These are phyloP conservation scores for Clarias magur DNA, from an alignment of 2,113 vertebrate species.

Conservation along the genomic window DNA sequence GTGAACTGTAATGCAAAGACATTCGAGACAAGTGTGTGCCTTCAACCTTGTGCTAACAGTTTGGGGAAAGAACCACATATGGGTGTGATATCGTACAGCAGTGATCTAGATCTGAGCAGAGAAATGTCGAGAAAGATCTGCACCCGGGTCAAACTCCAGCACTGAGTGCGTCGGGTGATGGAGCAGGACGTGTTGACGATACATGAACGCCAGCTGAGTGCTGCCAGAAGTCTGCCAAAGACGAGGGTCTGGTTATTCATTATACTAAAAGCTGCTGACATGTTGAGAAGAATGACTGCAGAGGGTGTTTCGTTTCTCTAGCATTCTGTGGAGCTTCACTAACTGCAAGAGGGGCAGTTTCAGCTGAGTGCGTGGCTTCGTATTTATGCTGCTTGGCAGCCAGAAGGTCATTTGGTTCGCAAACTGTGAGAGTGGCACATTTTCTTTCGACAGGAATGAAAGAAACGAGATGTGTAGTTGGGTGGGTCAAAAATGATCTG, in stretches of 20 bases:
- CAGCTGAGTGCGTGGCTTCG: neutral
- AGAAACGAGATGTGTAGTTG: neutral
- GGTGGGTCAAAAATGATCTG: neutral
- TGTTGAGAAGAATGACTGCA: neutral
- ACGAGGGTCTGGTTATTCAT: neutral
- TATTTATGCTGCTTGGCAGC: neutral
- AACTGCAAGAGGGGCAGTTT: neutral
- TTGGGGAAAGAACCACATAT: neutral
- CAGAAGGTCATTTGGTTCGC: neutral
- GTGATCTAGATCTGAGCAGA: neutral
- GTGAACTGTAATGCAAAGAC: neutral
- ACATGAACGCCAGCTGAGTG: neutral
- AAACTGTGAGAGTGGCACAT: neutral
- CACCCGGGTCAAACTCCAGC: neutral
- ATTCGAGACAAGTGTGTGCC: neutral
- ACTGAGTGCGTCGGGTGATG: neutral
- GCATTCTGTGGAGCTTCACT: neutral
- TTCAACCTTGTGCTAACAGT: neutral
- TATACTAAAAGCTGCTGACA: neutral
- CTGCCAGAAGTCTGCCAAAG: neutral
- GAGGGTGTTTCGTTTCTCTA: neutral
- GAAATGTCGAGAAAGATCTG: neutral
- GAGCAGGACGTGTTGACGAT: neutral
- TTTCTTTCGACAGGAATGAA: neutral
- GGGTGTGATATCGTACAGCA: neutral